These are phyloP conservation scores for Prunella himalayana DNA, from an alignment of 2,113 vertebrate genomes.

Conservation along the genomic window DNA sequence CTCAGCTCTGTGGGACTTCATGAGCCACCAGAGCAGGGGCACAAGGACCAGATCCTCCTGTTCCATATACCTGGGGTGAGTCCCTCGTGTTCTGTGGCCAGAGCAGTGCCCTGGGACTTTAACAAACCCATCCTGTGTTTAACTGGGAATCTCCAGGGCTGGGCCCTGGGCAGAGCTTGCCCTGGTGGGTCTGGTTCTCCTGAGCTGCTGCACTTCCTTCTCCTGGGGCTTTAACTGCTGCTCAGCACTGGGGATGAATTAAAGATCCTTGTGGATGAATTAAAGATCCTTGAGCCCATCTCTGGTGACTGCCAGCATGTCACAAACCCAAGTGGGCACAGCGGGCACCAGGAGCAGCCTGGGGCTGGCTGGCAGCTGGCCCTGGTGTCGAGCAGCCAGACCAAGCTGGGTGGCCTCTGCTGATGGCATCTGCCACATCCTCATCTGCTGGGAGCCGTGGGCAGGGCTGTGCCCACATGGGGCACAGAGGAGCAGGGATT, in stretches of 20 bases:
- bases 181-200: not conserved
- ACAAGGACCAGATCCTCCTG: not conserved
- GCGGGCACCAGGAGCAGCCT: not conserved
- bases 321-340: not conserved
- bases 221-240: accelerated
- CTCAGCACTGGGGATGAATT: not conserved
- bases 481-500: not conserved
- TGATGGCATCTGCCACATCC: not conserved
- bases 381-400: not conserved
- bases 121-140: accelerated
- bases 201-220: not conserved
- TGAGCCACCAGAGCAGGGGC: not conserved
- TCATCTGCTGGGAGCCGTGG: not conserved
- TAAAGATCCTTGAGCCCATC: not conserved
- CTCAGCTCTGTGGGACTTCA: not conserved
- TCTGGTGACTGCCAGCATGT: accelerated
- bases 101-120: accelerated
- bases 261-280: not conserved
- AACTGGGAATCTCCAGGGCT: not conserved
- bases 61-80: not conserved
- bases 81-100: not conserved
- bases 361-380: not conserved
- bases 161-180: not conserved
- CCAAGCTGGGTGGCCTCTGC: not conserved
- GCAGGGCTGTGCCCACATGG: no score